phyloP scores from a whole-genome alignment of 2,797 vertebrate genomes.

The Helostoma temminkii region DNA sequence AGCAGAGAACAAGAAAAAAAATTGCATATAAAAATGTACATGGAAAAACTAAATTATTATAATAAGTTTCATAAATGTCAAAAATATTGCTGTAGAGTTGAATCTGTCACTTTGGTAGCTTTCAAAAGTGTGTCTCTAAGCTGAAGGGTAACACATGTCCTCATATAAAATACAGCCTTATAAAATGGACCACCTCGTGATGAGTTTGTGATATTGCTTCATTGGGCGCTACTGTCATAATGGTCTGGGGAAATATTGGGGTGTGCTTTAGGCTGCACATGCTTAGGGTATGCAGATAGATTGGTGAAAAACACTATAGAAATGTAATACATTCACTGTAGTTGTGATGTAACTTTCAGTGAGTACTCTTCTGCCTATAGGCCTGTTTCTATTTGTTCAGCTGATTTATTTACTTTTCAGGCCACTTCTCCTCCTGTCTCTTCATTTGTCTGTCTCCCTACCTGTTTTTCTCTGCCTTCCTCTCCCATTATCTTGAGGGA shows the following conservation, averaged over 20 bases:
- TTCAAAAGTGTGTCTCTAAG: constrained; percentile 11
- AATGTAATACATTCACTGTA: not conserved
- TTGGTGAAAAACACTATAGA: not conserved
- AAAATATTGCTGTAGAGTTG: not conserved
- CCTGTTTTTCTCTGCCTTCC: not conserved
- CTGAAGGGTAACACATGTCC: constrained; percentile 29
- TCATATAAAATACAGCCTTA: constrained; percentile 23
- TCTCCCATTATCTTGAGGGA: not conserved
- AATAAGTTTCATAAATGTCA: constrained; percentile 21
- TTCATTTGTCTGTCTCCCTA: constrained; percentile 1
- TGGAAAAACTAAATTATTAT: constrained; percentile 24
- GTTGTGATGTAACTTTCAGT: not conserved
- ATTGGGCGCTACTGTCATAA: constrained; percentile 22
- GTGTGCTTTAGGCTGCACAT: not conserved
- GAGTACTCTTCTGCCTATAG: not conserved
- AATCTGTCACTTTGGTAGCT: not conserved
- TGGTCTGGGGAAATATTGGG: constrained; percentile 5
- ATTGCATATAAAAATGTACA: not conserved
- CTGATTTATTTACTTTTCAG: not conserved
- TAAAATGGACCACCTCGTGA: constrained; percentile 37
- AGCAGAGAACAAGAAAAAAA: constrained; percentile 17
- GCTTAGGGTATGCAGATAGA: not conserved
- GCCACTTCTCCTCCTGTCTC: not conserved
- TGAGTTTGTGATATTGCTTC: constrained; percentile 14
- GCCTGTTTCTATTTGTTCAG: not conserved